Evolutionary conservation across 2,797 vertebrate species (phyloP).

Genomic region (Gymnopithys bicolor): DNA sequence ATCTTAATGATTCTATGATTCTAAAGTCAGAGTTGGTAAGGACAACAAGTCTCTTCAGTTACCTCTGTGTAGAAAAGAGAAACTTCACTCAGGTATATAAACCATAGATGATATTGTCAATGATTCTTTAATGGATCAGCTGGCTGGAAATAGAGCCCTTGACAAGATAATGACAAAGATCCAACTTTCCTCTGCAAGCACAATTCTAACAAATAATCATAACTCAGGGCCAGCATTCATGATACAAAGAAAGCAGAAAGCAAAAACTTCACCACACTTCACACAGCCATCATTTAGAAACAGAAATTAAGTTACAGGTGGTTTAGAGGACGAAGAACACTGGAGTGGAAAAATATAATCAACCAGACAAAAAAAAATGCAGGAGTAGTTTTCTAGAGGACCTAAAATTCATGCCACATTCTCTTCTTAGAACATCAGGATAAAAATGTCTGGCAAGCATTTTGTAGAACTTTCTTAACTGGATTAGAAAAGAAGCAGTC

Average conservation of each 20-base stretch:
- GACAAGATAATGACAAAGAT: not conserved
- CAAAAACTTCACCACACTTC: not conserved
- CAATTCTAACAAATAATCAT: not conserved
- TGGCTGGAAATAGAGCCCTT: not conserved
- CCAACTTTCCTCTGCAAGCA: not conserved
- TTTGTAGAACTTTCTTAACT: not conserved
- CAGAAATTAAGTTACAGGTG: not conserved
- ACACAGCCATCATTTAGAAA: not conserved
- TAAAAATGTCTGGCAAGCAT: not conserved
- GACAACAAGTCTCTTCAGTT: not conserved
- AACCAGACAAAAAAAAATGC: not conserved
- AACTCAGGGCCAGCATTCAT: not conserved
- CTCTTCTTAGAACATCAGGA: not conserved
- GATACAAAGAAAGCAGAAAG: not conserved
- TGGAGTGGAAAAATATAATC: not conserved
- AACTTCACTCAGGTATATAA: not conserved
- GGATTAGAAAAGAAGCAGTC: not conserved
- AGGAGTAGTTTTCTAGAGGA: not conserved
- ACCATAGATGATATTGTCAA: not conserved
- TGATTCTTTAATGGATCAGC: not conserved
- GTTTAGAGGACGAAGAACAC: not conserved
- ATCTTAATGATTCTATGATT: not conserved
- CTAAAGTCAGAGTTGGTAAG: not conserved
- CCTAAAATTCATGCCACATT: not conserved
- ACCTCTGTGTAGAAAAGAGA: not conserved